Percentiles rank a stretch among this genome's conserved stretches.
Evolutionary conservation across 2,797 vertebrate genomes (phyloP).

Genomic region (Adelosebastes latens): DNA sequence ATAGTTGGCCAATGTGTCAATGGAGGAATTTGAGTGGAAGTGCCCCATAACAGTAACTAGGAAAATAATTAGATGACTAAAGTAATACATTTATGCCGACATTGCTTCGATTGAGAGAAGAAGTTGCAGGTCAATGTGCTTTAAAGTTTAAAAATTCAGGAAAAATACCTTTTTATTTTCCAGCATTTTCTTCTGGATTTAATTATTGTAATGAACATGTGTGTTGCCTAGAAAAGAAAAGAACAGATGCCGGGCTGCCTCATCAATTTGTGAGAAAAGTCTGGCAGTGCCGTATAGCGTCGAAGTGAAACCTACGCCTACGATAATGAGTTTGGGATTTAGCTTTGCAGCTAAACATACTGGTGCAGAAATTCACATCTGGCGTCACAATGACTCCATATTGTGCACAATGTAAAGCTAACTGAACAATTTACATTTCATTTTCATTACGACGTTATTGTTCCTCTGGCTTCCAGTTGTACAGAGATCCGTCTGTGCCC

Average conservation of each 20-base stretch:
- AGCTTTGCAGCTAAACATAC: not conserved
- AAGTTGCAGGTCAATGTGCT: not conserved
- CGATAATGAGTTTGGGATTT: conserved; percentile 12
- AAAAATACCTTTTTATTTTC: not conserved
- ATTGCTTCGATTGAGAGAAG: not conserved
- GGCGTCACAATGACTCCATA: not conserved
- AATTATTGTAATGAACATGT: not conserved
- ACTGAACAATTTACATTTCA: not conserved
- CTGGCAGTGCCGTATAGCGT: conserved; percentile 24
- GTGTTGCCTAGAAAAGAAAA: not conserved
- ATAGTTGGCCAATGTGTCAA: not conserved
- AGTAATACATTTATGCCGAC: not conserved
- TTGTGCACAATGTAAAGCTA: not conserved
- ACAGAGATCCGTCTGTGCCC: not conserved
- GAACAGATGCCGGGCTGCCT: not conserved
- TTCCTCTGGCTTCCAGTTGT: not conserved
- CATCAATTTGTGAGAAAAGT: conserved; percentile 28
- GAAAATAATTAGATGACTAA: not conserved
- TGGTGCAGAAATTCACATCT: not conserved
- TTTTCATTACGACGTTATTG: not conserved
- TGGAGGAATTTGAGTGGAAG: not conserved
- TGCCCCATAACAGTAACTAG: not conserved
- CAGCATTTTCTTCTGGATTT: not conserved
- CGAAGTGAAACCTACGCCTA: not conserved
- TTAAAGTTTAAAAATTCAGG: not conserved